phyloP scores from a whole-genome alignment of 2,113 vertebrate genomes.

The Micronycteris hirsuta region DNA sequence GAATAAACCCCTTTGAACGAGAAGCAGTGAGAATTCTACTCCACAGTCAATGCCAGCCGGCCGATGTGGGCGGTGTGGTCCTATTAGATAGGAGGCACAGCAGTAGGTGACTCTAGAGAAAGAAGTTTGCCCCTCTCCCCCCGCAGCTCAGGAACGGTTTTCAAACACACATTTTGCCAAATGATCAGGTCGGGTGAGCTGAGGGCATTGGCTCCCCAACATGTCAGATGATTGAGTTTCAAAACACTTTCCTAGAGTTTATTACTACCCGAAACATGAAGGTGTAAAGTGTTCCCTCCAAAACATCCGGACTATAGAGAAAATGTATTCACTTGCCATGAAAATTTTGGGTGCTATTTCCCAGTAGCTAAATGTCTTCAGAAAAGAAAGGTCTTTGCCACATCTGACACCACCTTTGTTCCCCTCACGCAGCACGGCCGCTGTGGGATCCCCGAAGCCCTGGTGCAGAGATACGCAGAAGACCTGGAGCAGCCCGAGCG shows the following conservation, averaged over 20 bases:
- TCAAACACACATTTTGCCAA: background rate
- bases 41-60: background rate
- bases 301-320: background rate
- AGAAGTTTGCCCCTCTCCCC: background rate
- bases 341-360: background rate
- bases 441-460: slow-evolving; percentile 92
- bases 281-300: background rate
- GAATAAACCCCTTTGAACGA: background rate
- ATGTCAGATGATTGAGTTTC: background rate
- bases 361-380: background rate
- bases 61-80: accelerated
- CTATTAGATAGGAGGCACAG: background rate
- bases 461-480: slow-evolving; percentile 94
- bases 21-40: background rate
- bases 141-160: background rate
- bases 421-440: slow-evolving; percentile 87
- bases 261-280: background rate
- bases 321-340: background rate
- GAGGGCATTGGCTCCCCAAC: background rate
- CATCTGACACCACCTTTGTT: background rate
- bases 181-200: background rate
- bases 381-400: accelerated
- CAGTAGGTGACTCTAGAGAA: accelerated
- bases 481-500: slow-evolving; percentile 91
- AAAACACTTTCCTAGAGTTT: background rate